Evolutionary conservation across 2,113 vertebrate species (phyloP).

Genomic region (Talpa occidentalis): DNA sequence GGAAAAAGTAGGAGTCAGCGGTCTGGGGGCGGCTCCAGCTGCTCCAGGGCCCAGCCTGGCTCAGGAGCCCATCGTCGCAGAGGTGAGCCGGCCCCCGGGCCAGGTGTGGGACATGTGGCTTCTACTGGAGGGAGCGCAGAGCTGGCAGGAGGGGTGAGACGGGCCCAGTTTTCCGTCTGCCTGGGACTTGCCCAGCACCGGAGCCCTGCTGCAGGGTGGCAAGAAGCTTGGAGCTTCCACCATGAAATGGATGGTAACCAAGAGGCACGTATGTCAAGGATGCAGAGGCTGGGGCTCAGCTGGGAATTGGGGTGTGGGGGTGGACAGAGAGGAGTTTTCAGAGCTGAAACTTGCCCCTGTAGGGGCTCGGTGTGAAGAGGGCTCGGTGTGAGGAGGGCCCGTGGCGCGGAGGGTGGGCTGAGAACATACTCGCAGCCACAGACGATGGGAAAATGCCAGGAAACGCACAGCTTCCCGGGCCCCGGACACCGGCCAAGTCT

Average conservation of each 20-base stretch:
- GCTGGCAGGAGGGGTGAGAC: background rate
- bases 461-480: background rate
- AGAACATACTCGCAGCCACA: background rate
- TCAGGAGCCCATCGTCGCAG: background rate
- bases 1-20: background rate
- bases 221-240: background rate
- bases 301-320: background rate
- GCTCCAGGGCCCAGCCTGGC: background rate
- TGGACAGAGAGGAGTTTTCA: background rate
- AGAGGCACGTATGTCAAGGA: no score
- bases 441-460: background rate
- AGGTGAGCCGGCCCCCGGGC: no score
- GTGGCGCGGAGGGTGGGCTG: background rate
- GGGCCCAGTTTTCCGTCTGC: background rate
- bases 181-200: background rate
- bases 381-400: rapidly evolving
- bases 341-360: background rate
- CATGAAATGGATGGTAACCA: background rate
- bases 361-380: no score
- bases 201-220: no score
- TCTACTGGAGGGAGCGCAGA: background rate
- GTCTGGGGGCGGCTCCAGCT: background rate
- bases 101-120: background rate
- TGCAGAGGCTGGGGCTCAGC: background rate
- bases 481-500: background rate